A percentile compares a stretch with the other conserved stretches of the same genome.
Conservation (phyloP, 1,140 invertebrate genomes). For the Drosophila ogumai region DNA sequence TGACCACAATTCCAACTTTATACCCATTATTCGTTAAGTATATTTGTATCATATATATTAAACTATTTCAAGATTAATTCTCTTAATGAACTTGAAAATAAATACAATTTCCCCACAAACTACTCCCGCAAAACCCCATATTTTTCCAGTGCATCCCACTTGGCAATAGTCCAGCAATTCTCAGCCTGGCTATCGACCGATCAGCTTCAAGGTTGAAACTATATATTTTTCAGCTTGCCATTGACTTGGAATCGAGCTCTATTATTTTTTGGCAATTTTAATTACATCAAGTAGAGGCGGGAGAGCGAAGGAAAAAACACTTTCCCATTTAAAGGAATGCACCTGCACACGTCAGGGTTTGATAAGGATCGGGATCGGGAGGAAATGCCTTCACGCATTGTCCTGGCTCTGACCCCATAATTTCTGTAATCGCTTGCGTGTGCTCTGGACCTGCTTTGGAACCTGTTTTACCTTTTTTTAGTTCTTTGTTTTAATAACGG, state of each 20-base stretch:
- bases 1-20: not conserved
- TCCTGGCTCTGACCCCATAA: conserved; percentile 70
- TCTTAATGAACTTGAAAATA: too few relatives aligned
- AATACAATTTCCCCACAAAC: not conserved
- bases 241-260: conserved; percentile 28
- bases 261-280: conserved; percentile 57
- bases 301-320: conserved; percentile 56
- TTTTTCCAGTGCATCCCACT: conserved; percentile 32
- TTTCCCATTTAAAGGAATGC: conserved; percentile 69
- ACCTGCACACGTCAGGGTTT: conserved; percentile 67
- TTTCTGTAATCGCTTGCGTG: conserved; percentile 70
- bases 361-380: conserved; percentile 56
- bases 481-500: conserved; percentile 73
- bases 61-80: too few relatives aligned
- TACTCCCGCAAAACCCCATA: not conserved
- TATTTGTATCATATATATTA: too few relatives aligned
- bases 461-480: conserved; percentile 53
- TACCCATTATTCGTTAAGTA: not conserved
- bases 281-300: conserved; percentile 31
- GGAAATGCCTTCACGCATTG: conserved; percentile 71
- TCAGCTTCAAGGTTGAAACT: conserved; percentile 24
- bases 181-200: conserved; percentile 20
- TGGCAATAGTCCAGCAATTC: conserved; percentile 48
- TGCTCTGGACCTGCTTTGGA: conserved; percentile 52
- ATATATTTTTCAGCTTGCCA: conserved; percentile 50